These are phyloP conservation scores for Lepilemur septentrionalis DNA, from an alignment of 2,797 vertebrate genomes.

Conservation along the genomic window DNA sequence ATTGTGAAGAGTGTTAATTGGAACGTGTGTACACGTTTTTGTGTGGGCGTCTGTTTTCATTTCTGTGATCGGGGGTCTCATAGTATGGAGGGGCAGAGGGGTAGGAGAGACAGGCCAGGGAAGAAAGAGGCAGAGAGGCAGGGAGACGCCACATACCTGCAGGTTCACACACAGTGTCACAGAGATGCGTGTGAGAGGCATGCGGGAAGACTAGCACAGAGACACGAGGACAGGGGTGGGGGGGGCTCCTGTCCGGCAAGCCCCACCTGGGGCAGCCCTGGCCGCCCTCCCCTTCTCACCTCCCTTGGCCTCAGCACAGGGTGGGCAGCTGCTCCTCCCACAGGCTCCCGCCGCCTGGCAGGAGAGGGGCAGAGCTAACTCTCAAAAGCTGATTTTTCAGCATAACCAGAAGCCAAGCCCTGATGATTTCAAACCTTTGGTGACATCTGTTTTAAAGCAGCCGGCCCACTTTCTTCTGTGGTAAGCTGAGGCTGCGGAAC, in stretches of 20 bases:
- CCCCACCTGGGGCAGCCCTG: neutral
- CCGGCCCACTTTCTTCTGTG: accelerated
- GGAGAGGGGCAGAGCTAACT: neutral
- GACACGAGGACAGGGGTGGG: no score
- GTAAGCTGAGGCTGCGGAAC: neutral
- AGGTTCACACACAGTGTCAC: neutral
- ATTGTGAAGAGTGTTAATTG: no score
- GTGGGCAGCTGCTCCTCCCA: neutral
- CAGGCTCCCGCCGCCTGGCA: accelerated
- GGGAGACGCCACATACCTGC: neutral
- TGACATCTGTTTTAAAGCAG: neutral
- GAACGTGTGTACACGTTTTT: neutral
- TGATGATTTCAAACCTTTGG: neutral
- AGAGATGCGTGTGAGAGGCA: neutral
- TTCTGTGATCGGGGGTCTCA: neutral
- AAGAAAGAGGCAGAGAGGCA: neutral
- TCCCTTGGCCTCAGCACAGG: accelerated
- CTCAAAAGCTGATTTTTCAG: neutral
- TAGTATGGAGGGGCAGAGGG: neutral
- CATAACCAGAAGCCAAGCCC: neutral
- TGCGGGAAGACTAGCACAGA: neutral
- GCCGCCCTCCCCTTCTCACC: neutral
- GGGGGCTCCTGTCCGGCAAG: neutral
- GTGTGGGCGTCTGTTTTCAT: neutral
- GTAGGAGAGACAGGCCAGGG: neutral